Conservation (phyloP, 2,113 vertebrate genomes). For the Sisor rabdophorus region DNA sequence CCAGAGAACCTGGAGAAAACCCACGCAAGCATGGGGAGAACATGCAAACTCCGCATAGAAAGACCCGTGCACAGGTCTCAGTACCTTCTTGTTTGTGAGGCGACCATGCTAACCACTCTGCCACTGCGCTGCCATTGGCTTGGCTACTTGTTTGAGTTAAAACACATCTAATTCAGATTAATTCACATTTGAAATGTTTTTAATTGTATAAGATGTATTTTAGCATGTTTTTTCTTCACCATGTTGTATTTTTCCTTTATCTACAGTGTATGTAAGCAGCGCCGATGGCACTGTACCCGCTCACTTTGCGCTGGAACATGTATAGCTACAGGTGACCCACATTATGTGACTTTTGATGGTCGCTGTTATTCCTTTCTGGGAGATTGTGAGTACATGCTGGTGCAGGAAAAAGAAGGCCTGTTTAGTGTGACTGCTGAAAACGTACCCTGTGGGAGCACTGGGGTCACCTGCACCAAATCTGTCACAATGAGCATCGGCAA, state of each 20-base stretch:
- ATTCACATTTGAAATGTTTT: too few relatives aligned
- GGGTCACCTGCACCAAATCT: conserved; percentile 87
- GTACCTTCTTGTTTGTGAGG: too few relatives aligned
- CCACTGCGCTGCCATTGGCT: too few relatives aligned
- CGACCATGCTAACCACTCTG: too few relatives aligned
- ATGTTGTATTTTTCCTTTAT: background rate
- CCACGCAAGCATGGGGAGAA: too few relatives aligned
- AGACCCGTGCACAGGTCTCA: too few relatives aligned
- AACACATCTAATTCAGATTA: too few relatives aligned
- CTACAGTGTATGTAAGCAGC: conserved; percentile 73
- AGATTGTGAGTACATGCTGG: conserved; percentile 86
- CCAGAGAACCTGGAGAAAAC: too few relatives aligned
- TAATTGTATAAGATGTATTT: background rate
- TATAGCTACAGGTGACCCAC: conserved; percentile 82
- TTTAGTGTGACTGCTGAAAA: conserved; percentile 81
- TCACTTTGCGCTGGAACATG: conserved; percentile 74
- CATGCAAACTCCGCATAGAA: too few relatives aligned
- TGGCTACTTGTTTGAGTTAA: too few relatives aligned
- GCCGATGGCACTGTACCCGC: conserved; percentile 76
- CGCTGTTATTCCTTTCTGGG: conserved; percentile 81
- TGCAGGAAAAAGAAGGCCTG: conserved; percentile 66
- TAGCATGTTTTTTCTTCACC: background rate
- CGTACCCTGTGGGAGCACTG: conserved; percentile 80
- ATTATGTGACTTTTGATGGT: conserved; percentile 88
- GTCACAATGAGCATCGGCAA: conserved; percentile 76